These are phyloP conservation scores for Zoanthus gigantus DNA, from an alignment of 92 coral and sea anemone species.

Conservation along the genomic window DNA sequence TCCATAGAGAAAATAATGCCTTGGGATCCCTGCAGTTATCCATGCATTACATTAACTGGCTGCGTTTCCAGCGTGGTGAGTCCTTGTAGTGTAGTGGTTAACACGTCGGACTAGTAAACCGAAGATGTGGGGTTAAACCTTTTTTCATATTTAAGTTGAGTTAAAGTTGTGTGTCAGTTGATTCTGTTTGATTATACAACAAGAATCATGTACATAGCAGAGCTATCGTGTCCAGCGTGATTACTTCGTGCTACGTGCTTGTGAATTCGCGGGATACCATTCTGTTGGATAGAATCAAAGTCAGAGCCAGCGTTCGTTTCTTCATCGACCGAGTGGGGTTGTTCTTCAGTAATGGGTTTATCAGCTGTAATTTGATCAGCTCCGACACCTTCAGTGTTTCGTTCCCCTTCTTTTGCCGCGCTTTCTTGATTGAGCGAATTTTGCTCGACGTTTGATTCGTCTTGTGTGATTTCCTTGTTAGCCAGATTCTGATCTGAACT, in stretches of 20 bases:
- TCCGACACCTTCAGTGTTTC: not conserved
- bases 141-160: too few species aligned
- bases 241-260: not conserved
- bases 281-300: not conserved
- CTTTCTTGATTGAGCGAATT: not conserved
- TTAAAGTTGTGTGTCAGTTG: too few species aligned
- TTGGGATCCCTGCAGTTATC: too few species aligned
- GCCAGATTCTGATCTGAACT: not conserved
- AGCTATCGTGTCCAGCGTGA: not conserved
- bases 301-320: not conserved
- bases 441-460: not conserved
- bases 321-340: not conserved
- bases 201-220: conserved; percentile 10
- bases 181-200: not conserved
- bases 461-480: not conserved
- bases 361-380: not conserved
- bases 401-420: not conserved
- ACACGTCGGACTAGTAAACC: too few species aligned
- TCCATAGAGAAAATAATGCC: too few species aligned
- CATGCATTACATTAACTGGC: too few species aligned
- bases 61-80: too few species aligned
- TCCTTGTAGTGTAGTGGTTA: too few species aligned
- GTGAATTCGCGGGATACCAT: not conserved
- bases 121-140: too few species aligned
- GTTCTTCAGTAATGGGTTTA: not conserved